Evolutionary conservation across 2,113 vertebrate genomes (phyloP).

Genomic region (Caloenas nicobarica): DNA sequence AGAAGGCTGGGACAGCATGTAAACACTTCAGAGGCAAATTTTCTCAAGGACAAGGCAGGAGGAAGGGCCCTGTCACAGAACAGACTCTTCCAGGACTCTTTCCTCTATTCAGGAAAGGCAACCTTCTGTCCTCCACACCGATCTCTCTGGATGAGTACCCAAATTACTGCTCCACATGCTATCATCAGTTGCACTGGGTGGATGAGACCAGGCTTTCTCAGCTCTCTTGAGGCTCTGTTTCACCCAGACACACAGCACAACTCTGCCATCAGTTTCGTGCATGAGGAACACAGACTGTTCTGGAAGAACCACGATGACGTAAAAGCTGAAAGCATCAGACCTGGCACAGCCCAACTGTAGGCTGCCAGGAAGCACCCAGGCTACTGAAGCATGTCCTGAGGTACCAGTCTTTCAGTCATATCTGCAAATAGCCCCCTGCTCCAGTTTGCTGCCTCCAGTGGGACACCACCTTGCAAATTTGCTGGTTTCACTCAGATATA

Average conservation of each 20-base stretch:
- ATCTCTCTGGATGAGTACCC: neutral
- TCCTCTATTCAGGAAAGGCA: neutral
- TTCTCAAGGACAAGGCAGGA: neutral
- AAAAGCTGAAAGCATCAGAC: neutral
- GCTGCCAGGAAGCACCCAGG: neutral
- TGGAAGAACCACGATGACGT: neutral
- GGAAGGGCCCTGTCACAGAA: neutral
- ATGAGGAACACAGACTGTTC: accelerated
- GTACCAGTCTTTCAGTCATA: neutral
- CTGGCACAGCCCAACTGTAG: neutral
- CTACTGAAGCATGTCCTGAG: neutral
- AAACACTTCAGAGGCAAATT: neutral
- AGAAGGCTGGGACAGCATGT: neutral
- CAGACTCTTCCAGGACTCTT: neutral
- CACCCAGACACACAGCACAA: neutral
- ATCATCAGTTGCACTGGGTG: no score
- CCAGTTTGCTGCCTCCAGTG: accelerated
- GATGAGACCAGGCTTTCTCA: neutral
- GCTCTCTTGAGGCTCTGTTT: neutral
- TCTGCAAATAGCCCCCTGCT: neutral
- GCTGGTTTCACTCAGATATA: neutral
- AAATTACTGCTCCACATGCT: neutral
- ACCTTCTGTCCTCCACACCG: neutral
- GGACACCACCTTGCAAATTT: neutral
- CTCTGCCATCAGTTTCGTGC: neutral